A percentile compares a stretch with the other conserved stretches of the same genome.
phyloP scores from a whole-genome alignment of 30 jellyfish, hydroid and myxozoan genomes.

The Aurelia coerulea region DNA sequence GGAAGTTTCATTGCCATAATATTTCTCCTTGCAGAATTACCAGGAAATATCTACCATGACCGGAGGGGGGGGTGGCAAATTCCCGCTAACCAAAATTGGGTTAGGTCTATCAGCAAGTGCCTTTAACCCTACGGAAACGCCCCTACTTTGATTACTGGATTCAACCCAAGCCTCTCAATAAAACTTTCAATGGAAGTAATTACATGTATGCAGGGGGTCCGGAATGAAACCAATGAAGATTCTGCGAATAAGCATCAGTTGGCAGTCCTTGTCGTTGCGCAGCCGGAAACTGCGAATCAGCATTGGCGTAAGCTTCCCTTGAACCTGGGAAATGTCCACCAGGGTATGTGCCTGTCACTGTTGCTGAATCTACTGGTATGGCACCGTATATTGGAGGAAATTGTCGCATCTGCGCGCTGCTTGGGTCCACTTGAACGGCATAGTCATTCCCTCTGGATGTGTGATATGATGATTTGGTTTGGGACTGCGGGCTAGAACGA shows the following conservation, averaged over 20 bases:
- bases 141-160: no score
- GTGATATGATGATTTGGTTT: slow-evolving; percentile 43
- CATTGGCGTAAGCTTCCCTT: slow-evolving; percentile 55
- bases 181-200: background rate
- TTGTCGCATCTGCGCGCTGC: slow-evolving; percentile 39
- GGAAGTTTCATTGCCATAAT: no score
- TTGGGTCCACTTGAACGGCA: slow-evolving; percentile 8
- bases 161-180: no score
- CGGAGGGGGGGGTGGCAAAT: no score
- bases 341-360: slow-evolving; percentile 37
- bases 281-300: slow-evolving; percentile 27
- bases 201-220: slow-evolving; percentile 74
- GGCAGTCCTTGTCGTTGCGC: slow-evolving; percentile 46
- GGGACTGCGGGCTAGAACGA: slow-evolving; percentile 43
- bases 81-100: no score
- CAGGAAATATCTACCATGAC: no score
- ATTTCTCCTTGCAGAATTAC: no score
- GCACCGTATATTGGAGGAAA: slow-evolving; percentile 40
- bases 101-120: no score
- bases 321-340: slow-evolving; percentile 43
- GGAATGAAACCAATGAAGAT: slow-evolving; percentile 50
- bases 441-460: slow-evolving; percentile 30
- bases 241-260: slow-evolving; percentile 55
- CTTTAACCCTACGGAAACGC: no score
- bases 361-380: slow-evolving; percentile 27